phyloP scores from a whole-genome alignment of 2,888 invertebrate genomes.

The Thymelicus acteon region DNA sequence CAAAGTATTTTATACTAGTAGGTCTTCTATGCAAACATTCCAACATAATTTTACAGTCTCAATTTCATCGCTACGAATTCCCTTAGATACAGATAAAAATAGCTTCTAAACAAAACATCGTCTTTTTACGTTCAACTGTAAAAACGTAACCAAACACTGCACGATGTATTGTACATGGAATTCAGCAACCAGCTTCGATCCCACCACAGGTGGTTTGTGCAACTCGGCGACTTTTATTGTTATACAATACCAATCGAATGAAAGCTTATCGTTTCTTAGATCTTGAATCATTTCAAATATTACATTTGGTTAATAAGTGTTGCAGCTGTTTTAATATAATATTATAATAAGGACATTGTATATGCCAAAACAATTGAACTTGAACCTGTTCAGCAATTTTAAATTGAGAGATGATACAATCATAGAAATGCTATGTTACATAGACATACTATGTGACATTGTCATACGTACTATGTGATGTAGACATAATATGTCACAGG shows the following conservation, averaged over 20 bases:
- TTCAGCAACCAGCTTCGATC: slow-evolving; percentile 15
- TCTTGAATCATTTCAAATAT: slow-evolving; percentile 26
- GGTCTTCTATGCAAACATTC: not conserved
- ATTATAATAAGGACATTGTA: too few species aligned
- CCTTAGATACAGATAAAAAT: not conserved
- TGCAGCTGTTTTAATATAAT: too few species aligned
- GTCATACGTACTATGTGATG: too few species aligned
- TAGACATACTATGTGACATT: too few species aligned
- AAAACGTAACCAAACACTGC: not conserved
- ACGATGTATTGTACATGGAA: not conserved
- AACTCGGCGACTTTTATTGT: slow-evolving; percentile 16
- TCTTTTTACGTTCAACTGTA: not conserved
- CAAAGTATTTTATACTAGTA: too few species aligned
- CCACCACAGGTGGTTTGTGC: slow-evolving; percentile 11
- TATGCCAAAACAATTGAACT: too few species aligned
- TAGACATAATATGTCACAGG: too few species aligned
- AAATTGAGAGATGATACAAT: too few species aligned
- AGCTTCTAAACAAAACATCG: not conserved
- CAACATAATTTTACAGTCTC: not conserved
- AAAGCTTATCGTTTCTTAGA: slow-evolving; percentile 5
- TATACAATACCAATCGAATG: slow-evolving; percentile 5
- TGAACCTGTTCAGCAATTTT: too few species aligned
- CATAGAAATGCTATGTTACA: too few species aligned
- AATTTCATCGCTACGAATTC: not conserved
- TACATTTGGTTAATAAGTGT: not conserved